Evolutionary conservation across 2,888 invertebrate species (phyloP), one percentile per base, ranked within the genome.

Genomic region (Melitaea athalia): DNA sequence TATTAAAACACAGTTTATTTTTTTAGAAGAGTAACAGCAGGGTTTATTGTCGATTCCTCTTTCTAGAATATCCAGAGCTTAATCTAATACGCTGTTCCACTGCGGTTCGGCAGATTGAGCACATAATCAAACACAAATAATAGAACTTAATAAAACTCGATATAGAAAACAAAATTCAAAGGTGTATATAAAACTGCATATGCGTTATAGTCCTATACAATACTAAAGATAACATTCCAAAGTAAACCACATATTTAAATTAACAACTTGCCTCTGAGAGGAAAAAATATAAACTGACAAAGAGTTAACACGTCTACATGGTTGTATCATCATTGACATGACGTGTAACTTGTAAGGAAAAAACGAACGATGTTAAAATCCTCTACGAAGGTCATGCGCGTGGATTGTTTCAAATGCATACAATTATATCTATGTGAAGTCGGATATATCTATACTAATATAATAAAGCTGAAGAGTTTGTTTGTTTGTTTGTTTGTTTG

Each of bases 311-410:
- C 59, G 24, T 69, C 73, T 69, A 59, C 61, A 59, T 42, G 14
- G 62, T 65, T 68, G 50, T 31, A 17, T 62, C 64, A 42, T 57
- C 57, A 11, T 38, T 57, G 38, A 11, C 52, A 53, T 68, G 64
- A 68, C 67, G 68, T 53, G 53, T 14, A 4, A 15, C n/a, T 14
- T 5, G 14, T 43, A 53, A 45, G 70, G 68, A 70, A 69, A 72
- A 72, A 72, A 52, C 24, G 55, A 68, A 66, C 66, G 70, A 69
- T 64, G 68, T 64, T 64, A 59, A 14, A 49, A 33, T 55, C 64
- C 69, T 63, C 47, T 62, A 63, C 63, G 67, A 60, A 72, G 63
- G 67, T 68, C 73, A 67, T 52, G 68, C 53, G 42, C 1, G 8
- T 52, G 10, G 8, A 15, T 33, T 33, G 14, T n/a, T 49, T 49